phyloP scores from a whole-genome alignment of 2,797 vertebrate genomes.

The Sebastes reedi region DNA sequence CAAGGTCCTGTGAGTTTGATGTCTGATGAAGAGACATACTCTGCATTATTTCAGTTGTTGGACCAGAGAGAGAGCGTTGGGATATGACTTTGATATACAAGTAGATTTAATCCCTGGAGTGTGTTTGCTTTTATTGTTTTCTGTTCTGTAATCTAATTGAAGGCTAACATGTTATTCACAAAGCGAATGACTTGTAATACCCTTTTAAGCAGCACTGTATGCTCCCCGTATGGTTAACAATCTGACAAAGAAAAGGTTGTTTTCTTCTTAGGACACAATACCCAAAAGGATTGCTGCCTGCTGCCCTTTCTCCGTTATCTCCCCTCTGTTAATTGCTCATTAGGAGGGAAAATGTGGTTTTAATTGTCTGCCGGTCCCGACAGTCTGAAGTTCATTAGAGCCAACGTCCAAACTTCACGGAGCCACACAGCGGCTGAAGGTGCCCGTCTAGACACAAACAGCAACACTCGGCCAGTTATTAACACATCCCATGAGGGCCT shows the following conservation, averaged over 20 bases:
- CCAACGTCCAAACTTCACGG: slow-evolving; percentile 58
- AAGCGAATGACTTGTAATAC: slow-evolving; percentile 17
- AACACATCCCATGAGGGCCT: slow-evolving; percentile 30
- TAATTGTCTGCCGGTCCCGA: slow-evolving; percentile 61
- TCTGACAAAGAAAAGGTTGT: slow-evolving; percentile 30
- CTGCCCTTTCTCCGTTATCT: slow-evolving; percentile 49
- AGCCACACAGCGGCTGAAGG: slow-evolving; percentile 38
- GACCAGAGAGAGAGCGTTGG: neutral
- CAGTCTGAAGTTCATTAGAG: slow-evolving; percentile 70
- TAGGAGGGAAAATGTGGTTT: slow-evolving; percentile 67
- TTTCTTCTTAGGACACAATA: slow-evolving; percentile 15
- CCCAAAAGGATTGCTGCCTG: slow-evolving; percentile 18
- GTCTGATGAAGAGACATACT: slow-evolving; percentile 4
- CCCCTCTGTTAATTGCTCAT: slow-evolving; percentile 68
- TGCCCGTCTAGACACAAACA: slow-evolving; percentile 27
- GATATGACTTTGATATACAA: neutral
- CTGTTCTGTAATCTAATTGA: slow-evolving; percentile 5
- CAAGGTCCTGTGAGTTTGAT: slow-evolving; percentile 19
- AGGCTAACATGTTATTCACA: slow-evolving; percentile 1
- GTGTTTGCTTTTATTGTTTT: neutral
- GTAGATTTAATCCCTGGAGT: neutral
- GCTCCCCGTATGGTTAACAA: slow-evolving; percentile 14
- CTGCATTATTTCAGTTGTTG: slow-evolving; percentile 15
- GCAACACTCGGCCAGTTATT: slow-evolving; percentile 38
- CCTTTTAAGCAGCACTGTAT: neutral